Percentiles rank a stretch among this genome's conserved stretches.
These are phyloP conservation scores for Chouioia cunea DNA, from an alignment of 2,888 invertebrate species.

Conservation along the genomic window DNA sequence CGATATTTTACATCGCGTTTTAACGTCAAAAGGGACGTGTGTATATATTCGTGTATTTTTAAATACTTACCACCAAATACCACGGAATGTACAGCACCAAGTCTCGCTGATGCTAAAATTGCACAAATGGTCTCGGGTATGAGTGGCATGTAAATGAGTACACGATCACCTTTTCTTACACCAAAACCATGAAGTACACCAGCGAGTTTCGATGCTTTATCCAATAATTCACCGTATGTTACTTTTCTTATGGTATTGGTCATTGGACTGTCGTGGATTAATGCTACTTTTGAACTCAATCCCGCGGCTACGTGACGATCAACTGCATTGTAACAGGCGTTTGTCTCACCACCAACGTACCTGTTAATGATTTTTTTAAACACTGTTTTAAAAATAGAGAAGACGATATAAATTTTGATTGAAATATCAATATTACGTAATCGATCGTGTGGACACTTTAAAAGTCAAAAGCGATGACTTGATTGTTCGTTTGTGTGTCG, in stretches of 20 bases:
- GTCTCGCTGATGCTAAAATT: constrained; percentile 88
- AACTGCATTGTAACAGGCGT: constrained; percentile 92
- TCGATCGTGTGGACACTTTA: too few relatives aligned
- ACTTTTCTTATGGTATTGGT: constrained; percentile 82
- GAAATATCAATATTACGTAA: too few relatives aligned
- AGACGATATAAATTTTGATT: too few relatives aligned
- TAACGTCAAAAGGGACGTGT: too few relatives aligned
- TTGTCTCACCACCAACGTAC: constrained; percentile 92
- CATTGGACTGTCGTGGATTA: constrained; percentile 92
- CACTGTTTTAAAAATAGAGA: constrained; percentile 6
- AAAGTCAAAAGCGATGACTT: too few relatives aligned
- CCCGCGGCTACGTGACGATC: constrained; percentile 90
- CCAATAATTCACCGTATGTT: constrained; percentile 84
- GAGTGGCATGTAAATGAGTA: constrained; percentile 95
- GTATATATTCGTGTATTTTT: too few relatives aligned
- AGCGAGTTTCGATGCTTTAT: constrained; percentile 84
- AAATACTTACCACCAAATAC: constrained; percentile 91
- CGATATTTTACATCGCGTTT: too few relatives aligned
- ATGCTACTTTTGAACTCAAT: constrained; percentile 81
- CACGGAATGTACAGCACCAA: constrained; percentile 94
- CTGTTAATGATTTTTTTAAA: too few relatives aligned
- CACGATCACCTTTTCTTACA: constrained; percentile 84
- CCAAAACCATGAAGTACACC: constrained; percentile 84
- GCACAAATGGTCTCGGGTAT: constrained; percentile 91
- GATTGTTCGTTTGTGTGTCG: too few relatives aligned